Conservation (phyloP, 2,113 vertebrate genomes). For the Labeo catla region DNA sequence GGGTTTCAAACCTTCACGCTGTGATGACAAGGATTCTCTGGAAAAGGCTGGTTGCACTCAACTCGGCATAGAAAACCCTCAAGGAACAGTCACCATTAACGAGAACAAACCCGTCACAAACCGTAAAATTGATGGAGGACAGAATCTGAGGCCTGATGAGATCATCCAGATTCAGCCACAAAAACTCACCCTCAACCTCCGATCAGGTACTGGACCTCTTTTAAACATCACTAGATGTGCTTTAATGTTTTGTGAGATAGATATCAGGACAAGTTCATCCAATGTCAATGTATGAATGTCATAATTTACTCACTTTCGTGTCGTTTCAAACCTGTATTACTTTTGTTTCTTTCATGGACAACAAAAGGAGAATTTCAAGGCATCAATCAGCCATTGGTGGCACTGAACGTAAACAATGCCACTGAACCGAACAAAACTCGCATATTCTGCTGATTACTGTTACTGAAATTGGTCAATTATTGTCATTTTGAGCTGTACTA, state of each 20-base stretch:
- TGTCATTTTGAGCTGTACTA: no score
- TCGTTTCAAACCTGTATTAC: not conserved
- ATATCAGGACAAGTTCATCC: not conserved
- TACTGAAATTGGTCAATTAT: no score
- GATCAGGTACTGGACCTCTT: slow-evolving; percentile 80
- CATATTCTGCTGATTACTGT: no score
- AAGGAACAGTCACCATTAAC: slow-evolving; percentile 73
- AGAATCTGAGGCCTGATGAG: slow-evolving; percentile 83
- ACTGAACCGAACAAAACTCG: no score
- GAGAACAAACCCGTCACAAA: slow-evolving; percentile 85
- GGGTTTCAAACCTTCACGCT: slow-evolving; percentile 90
- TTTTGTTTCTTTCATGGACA: not conserved
- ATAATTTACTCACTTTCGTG: not conserved
- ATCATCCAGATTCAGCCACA: slow-evolving; percentile 97
- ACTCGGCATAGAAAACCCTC: slow-evolving; percentile 85
- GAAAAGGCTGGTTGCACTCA: slow-evolving; percentile 80
- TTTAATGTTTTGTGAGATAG: not conserved
- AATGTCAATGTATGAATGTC: not conserved
- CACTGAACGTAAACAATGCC: no score
- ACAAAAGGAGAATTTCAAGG: not conserved
- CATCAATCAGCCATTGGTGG: no score
- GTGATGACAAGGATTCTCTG: slow-evolving; percentile 87
- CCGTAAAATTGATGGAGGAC: slow-evolving; percentile 79
- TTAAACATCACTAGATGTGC: not conserved
- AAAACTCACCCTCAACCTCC: slow-evolving; percentile 83